Base-by-base conservation (phyloP, 2,888 invertebrate species). In the Macaria notata region DNA sequence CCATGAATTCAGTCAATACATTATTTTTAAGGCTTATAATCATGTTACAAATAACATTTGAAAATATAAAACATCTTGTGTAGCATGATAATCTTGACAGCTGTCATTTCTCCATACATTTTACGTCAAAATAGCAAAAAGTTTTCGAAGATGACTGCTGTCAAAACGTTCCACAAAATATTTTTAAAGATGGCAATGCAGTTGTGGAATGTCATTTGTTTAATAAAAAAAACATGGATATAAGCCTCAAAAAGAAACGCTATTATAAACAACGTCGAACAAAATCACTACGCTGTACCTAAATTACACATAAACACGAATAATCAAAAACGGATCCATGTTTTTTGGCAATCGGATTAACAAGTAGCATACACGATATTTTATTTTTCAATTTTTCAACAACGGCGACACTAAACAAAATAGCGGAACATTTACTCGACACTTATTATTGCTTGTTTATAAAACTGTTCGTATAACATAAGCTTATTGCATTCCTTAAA, bases 401-500 rank as follows among this genome's bases (percentile, higher is more conserved):
- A 51, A 55, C 56, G 56, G 64, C 61, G 61, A 64, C 63, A 60
- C 58, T 56, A 39, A 62, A 60, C 51, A 54, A 62, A 63, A 64
- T 51, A 49, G 54, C 59, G 54, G 44, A 48, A 49, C 46, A 41
- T 38, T 49, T 47, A 55, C 41, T 53, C 46, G 60, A 60, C 47
- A 56, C 43, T 47, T 54, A 56, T 65, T 65, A 65, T 65, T 65
- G 63, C 63, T 58, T 38, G 36, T 50, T 29, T 44, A 52, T 61
- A 54, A 19, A 36, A 47, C 36, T 49, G 29, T 49, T 19, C 38
- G 9, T 49, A 46, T 47, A 42, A 38, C 46, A 36, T 47, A 53
- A 52, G 44, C 54, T 54, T 58, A 62, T 65, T 64, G 79, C 80
- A 71, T 81, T 84, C 81, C 84, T 69, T 63, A 73, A 77, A 77